Conservation (phyloP, 1,140 invertebrate species). For the Ganaspis sp. region DNA sequence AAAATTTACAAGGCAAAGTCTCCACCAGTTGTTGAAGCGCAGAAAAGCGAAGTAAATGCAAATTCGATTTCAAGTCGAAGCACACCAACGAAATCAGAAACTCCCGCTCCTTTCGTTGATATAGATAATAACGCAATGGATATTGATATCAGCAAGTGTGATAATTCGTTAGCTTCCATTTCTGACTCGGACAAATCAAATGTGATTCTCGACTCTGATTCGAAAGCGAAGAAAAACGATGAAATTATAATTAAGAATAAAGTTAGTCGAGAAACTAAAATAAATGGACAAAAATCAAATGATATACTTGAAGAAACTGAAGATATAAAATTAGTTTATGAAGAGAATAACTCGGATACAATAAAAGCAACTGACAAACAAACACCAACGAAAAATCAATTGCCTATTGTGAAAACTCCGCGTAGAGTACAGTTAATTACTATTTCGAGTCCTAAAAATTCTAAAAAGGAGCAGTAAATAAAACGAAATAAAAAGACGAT, state of each 20-base stretch:
- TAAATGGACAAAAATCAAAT: conserved; percentile 37
- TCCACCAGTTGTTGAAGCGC: conserved; percentile 46
- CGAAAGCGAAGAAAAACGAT: conserved; percentile 36
- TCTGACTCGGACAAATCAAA: conserved; percentile 48
- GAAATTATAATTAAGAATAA: conserved; percentile 56
- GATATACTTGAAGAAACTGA: conserved; percentile 69
- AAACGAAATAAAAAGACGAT: not conserved
- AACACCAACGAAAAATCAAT: conserved; percentile 61
- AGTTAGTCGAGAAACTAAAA: conserved; percentile 41
- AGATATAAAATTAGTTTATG: conserved; percentile 82
- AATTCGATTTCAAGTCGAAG: conserved; percentile 21
- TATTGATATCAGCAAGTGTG: conserved; percentile 63
- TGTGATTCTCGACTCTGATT: conserved; percentile 47
- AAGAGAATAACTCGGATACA: conserved; percentile 73
- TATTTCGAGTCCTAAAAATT: conserved; percentile 84
- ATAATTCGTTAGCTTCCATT: conserved; percentile 16
- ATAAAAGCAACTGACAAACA: conserved; percentile 52
- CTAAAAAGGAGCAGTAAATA: conserved; percentile 75
- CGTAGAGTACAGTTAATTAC: conserved; percentile 84
- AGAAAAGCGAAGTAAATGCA: conserved; percentile 50
- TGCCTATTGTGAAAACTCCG: conserved; percentile 76
- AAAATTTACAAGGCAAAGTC: conserved; percentile 75
- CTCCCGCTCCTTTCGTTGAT: conserved; percentile 49
- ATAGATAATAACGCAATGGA: conserved; percentile 71
- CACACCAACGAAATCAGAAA: not conserved